Evolutionary conservation across 2,797 vertebrate genomes (phyloP).

Genomic region (Karalla daura): DNA sequence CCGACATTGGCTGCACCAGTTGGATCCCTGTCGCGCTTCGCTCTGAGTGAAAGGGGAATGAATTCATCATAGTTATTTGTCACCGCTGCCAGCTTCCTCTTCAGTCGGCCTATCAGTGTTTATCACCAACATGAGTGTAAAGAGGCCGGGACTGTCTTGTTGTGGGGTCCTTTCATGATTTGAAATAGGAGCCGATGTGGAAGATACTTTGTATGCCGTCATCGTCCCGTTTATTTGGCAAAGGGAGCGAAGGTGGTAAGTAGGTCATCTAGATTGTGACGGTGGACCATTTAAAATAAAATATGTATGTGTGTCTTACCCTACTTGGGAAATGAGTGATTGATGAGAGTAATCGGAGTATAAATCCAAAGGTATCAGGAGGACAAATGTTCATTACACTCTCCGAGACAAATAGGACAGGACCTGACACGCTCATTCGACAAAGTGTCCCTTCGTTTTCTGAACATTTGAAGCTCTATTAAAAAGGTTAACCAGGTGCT

Average conservation of each 20-base stretch:
- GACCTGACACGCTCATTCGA: not conserved
- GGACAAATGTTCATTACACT: slow-evolving; percentile 31
- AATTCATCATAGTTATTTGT: slow-evolving; percentile 74
- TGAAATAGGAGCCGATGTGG: slow-evolving; percentile 54
- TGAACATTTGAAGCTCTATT: slow-evolving; percentile 6
- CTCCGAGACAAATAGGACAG: slow-evolving; percentile 4
- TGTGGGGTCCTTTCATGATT: slow-evolving; percentile 59
- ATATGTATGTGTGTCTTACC: slow-evolving; percentile 25
- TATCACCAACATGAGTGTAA: slow-evolving; percentile 67
- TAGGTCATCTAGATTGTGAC: slow-evolving; percentile 55
- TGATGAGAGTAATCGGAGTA: slow-evolving; percentile 29
- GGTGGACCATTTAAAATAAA: slow-evolving; percentile 40
- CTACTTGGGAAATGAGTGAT: slow-evolving; percentile 12
- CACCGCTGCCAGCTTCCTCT: slow-evolving; percentile 53
- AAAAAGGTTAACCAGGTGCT: slow-evolving; percentile 7
- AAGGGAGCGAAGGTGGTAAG: slow-evolving; percentile 43
- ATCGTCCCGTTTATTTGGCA: slow-evolving; percentile 44
- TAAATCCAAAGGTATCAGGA: slow-evolving; percentile 16
- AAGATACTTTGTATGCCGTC: slow-evolving; percentile 57
- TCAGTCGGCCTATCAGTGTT: slow-evolving; percentile 72
- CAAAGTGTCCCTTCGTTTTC: not conserved
- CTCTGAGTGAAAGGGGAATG: slow-evolving; percentile 53
- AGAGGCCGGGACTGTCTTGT: slow-evolving; percentile 46
- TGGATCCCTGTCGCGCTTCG: slow-evolving; percentile 37
- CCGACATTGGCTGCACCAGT: slow-evolving; percentile 56